These are phyloP conservation scores for Enteromius trimaculatus DNA, from an alignment of 2,797 vertebrate genomes.

Conservation along the genomic window DNA sequence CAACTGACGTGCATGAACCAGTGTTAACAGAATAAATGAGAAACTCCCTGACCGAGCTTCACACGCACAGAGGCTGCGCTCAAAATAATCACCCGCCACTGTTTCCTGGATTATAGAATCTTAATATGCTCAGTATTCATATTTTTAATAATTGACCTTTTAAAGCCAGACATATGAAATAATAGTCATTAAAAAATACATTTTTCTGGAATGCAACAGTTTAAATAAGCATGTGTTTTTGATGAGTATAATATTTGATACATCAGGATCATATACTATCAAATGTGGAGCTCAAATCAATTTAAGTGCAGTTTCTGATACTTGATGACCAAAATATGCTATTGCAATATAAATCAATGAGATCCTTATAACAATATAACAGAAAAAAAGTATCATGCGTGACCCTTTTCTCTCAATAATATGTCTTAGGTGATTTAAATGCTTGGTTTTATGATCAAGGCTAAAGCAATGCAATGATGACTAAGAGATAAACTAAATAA, in stretches of 20 bases:
- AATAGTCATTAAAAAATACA: not conserved
- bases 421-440: not conserved
- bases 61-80: not conserved
- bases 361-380: not conserved
- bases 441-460: not conserved
- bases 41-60: not conserved
- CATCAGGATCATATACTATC: not conserved
- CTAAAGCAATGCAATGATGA: not conserved
- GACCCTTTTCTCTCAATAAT: not conserved
- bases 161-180: not conserved
- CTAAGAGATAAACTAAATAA: not conserved
- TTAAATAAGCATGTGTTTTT: not conserved
- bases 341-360: not conserved
- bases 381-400: not conserved
- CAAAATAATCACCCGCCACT: not conserved
- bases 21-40: conserved; percentile 20
- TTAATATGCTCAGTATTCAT: not conserved
- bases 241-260: not conserved
- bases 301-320: not conserved
- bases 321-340: not conserved
- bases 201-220: not conserved
- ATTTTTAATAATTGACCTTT: not conserved
- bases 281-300: not conserved
- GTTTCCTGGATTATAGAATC: not conserved
- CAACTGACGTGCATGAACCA: conserved; percentile 10